These are phyloP conservation scores for Ostrea edulis DNA, from an alignment of 1,140 invertebrate genomes.

Conservation along the genomic window DNA sequence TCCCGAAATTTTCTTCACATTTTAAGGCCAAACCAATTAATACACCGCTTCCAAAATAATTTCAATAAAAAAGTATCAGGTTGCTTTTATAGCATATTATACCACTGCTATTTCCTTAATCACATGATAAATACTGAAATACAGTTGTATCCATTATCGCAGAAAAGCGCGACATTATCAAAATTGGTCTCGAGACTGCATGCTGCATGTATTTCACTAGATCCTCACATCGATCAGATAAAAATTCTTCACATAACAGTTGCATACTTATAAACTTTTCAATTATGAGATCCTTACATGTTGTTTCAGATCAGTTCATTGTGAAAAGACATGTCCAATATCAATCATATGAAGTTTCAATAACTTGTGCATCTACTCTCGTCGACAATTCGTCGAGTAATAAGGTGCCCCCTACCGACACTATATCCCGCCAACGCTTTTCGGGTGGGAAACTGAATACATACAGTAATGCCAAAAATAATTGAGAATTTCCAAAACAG, in stretches of 20 bases:
- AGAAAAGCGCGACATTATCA: too few species aligned
- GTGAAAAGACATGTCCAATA: background rate
- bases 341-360: background rate
- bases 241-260: too few species aligned
- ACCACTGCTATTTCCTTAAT: too few species aligned
- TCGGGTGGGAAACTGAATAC: slow-evolving; percentile 23
- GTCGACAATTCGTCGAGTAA: slow-evolving; percentile 47
- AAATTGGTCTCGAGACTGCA: too few species aligned
- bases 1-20: background rate
- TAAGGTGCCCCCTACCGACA: slow-evolving; percentile 55
- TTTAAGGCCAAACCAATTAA: slow-evolving; percentile 29
- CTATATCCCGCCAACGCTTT: slow-evolving; percentile 57
- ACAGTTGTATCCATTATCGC: too few species aligned
- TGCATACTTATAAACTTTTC: too few species aligned
- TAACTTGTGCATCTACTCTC: slow-evolving; percentile 12
- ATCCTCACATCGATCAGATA: too few species aligned
- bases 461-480: background rate
- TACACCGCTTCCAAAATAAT: background rate
- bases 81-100: too few species aligned
- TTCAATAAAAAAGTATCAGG: background rate
- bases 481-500: background rate
- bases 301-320: slow-evolving; percentile 1
- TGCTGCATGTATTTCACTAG: too few species aligned
- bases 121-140: too few species aligned
- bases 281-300: background rate